Base-by-base conservation (phyloP, 2,113 vertebrate genomes). In the Cisticola juncidis region DNA sequence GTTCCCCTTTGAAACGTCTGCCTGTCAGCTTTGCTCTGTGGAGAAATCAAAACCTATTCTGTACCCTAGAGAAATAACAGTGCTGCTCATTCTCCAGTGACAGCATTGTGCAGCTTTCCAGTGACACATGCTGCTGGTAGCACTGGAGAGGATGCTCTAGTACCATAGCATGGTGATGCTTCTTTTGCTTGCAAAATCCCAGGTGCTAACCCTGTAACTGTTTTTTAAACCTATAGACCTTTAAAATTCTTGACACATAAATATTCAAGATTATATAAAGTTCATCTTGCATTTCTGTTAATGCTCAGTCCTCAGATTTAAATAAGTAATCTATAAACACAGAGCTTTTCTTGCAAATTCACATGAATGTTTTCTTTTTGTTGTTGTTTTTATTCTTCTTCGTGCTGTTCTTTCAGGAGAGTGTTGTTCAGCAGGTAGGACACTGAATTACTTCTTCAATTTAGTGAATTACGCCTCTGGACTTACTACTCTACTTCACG, bases 161-260 rank as follows among this genome's bases (percentile, higher is more conserved):
- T 56, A 14, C 56, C 18, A 4, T 25, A 47, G 24, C 38, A 14
- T 69, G 22, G 6, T 56, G 35, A 3, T 81, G 19, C 35, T 88
- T 22, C 71, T 53, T 64, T 53, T 76, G 13, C 60, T 86, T 86
- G 36, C 28, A 84, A 6, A 91, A 73, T 65, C 25, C 57, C 31
- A 36, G 14, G 1, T 31, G 18, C 10, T 50, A 81, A 80, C 5
- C 7, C 15, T 14, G 14, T 2, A 1, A 31, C 19, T 73, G 1
- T 19, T 47, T 58, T 61, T 64, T 74, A 31, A 60, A 31, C 2
- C 11, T 72, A 5, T 51, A 86, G n/a, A 11, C 10, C 20, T 61
- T 62, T 47, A 28, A 45, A 68, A 76, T 70, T 72, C 9, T 29
- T 69, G 24, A 47, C 14, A 19, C 7, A 5, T 16, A 61, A 38